These are phyloP conservation scores for Canis aureus DNA, from an alignment of 2,113 vertebrate species.

Conservation along the genomic window DNA sequence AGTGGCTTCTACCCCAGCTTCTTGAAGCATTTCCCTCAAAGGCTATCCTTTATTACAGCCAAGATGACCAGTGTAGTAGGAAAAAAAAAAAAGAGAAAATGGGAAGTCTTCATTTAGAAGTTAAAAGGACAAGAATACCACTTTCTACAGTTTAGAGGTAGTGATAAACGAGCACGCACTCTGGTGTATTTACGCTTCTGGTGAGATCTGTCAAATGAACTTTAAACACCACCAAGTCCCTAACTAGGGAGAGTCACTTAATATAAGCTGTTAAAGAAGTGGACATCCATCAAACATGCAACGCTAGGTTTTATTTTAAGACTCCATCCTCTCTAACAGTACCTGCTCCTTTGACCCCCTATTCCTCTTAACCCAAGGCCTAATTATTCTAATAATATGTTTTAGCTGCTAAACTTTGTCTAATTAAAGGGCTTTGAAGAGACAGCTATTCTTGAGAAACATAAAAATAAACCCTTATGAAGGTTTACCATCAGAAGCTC, in stretches of 20 bases:
- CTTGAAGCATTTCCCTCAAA: slow-evolving; percentile 58
- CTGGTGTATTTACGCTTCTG: background rate
- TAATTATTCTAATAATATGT: slow-evolving; percentile 80
- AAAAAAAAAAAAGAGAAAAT: background rate
- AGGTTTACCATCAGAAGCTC: slow-evolving; percentile 83
- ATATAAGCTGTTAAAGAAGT: background rate
- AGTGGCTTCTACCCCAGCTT: background rate
- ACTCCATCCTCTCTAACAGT: slow-evolving; percentile 9
- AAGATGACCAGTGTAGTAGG: slow-evolving; percentile 2
- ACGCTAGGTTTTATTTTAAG: background rate
- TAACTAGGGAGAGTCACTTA: background rate
- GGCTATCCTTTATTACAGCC: background rate
- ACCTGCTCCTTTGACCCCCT: background rate
- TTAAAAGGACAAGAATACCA: background rate
- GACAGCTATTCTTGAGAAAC: slow-evolving; percentile 78
- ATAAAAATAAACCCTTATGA: slow-evolving; percentile 80
- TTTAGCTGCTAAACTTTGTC: slow-evolving; percentile 62
- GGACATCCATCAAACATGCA: background rate
- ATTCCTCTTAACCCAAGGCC: slow-evolving; percentile 24
- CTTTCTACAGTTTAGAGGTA: background rate
- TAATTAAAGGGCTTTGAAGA: slow-evolving; percentile 72
- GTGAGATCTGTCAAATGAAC: background rate
- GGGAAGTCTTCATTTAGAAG: background rate
- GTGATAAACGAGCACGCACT: background rate
- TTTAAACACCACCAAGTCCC: slow-evolving; percentile 49